Conservation (phyloP, 2,797 vertebrate species). For the Muraenolepis orangiensis region DNA sequence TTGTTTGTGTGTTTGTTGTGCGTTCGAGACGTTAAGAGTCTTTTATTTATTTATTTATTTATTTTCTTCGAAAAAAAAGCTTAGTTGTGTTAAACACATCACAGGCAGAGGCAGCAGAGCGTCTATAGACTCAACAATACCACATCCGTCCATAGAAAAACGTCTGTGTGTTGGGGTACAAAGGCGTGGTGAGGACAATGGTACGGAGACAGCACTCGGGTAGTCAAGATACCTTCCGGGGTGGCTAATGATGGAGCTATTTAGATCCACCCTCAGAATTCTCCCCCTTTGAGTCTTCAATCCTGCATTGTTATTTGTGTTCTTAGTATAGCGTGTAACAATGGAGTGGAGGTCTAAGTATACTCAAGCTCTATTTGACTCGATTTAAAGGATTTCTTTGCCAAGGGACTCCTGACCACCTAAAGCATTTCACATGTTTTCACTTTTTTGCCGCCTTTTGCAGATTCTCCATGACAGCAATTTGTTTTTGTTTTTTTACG, state of each 20-base stretch:
- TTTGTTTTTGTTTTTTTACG: background rate
- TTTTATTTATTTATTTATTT: no score
- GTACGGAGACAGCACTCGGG: background rate
- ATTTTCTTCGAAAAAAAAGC: no score
- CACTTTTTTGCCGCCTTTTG: background rate
- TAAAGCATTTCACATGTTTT: background rate
- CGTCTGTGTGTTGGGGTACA: background rate
- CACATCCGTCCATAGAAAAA: background rate
- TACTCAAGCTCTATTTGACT: background rate
- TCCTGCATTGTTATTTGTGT: background rate
- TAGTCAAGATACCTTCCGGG: background rate
- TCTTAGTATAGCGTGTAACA: background rate
- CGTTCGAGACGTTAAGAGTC: background rate
- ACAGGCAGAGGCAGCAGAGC: constrained; percentile 18
- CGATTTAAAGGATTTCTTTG: background rate
- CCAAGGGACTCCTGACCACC: background rate
- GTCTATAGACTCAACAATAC: background rate
- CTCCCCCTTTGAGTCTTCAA: background rate
- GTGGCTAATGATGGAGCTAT: background rate
- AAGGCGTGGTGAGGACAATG: background rate
- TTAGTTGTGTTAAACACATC: constrained; percentile 19
- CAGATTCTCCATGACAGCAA: background rate
- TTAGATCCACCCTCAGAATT: background rate
- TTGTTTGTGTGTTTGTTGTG: constrained; percentile 16
- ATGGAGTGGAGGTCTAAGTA: background rate